Evolutionary conservation across 2,113 vertebrate genomes (phyloP), one percentile per base, ranked within the genome.

Genomic region (Actenoides lindsayi): DNA sequence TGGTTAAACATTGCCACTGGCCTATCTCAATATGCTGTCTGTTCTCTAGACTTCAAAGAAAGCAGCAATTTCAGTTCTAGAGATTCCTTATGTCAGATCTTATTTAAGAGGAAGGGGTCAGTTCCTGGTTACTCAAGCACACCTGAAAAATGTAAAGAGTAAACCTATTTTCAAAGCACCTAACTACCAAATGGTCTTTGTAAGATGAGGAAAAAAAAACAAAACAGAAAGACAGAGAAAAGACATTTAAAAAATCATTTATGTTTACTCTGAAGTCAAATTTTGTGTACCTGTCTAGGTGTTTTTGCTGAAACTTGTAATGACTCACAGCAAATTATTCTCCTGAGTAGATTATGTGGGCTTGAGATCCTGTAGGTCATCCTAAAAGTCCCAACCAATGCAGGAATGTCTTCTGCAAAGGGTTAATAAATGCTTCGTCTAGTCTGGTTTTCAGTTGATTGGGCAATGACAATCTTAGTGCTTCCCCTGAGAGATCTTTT

Each of bases 401-500:
- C 50, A 79, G 21, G 21, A 94, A 37, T 67, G 5, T 86, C 68
- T 75, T 81, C 65, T 79, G 73, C n/a, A 87, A 92, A 87, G 77
- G 62, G 41, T 96, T 97, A 91, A 87, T 90, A 71, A 90, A 87
- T 44, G 35, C 69, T 92, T 92, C 93, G 64, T 90, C 83, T 95
- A 44, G 73, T 82, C 69, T 92, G 62, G 62, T 91, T 96, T 94
- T 95, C n/a, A 93, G 53, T 51, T 92, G 91, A 92, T 92, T 30
- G 41, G 69, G 80, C 83, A 95, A 90, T 92, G 92, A 96, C 86
- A 95, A 80, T 62, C 86, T 92, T 89, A 92, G n/a, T 50, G 25
- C 73, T 75, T 96, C 90, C 85, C 80, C 65, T 89, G 86, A 92
- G 90, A 94, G 16, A 93, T 46, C 94, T 96, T 91, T 95, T 96